These are phyloP conservation scores for Micromys minutus DNA, from an alignment of 2,113 vertebrate species.

Conservation along the genomic window DNA sequence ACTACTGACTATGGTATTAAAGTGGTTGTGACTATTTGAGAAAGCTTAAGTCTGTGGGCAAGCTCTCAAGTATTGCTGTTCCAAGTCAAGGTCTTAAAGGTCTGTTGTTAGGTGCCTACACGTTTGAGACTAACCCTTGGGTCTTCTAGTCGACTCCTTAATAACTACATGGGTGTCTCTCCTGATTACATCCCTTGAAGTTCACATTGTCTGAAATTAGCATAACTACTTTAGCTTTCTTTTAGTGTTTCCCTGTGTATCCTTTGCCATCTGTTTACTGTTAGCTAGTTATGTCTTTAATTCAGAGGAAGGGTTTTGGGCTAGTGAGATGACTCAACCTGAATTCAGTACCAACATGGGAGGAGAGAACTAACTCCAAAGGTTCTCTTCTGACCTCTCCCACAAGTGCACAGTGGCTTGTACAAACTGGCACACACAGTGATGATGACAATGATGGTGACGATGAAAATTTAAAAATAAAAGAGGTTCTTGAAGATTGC, in stretches of 20 bases:
- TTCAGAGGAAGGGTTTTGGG: neutral
- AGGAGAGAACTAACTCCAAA: neutral
- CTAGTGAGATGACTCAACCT: neutral
- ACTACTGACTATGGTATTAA: neutral
- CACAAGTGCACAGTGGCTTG: neutral
- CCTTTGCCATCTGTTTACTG: neutral
- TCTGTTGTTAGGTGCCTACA: neutral
- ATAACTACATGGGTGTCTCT: neutral
- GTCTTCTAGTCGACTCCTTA: slow-evolving; percentile 3
- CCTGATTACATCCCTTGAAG: slow-evolving; percentile 8
- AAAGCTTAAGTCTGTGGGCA: neutral
- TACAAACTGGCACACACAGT: neutral
- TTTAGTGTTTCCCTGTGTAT: neutral
- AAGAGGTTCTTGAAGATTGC: neutral
- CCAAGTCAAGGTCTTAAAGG: neutral
- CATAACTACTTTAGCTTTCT: neutral
- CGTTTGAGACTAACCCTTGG: neutral
- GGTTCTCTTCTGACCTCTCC: neutral
- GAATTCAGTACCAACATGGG: neutral
- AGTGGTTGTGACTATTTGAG: slow-evolving; percentile 21
- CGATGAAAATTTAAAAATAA: neutral
- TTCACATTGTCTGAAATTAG: neutral
- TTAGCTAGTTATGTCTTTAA: neutral
- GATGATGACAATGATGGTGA: neutral
- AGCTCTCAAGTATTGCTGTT: neutral